Conservation (phyloP, 1,140 invertebrate genomes). For the Lasioglossum baleicum region DNA sequence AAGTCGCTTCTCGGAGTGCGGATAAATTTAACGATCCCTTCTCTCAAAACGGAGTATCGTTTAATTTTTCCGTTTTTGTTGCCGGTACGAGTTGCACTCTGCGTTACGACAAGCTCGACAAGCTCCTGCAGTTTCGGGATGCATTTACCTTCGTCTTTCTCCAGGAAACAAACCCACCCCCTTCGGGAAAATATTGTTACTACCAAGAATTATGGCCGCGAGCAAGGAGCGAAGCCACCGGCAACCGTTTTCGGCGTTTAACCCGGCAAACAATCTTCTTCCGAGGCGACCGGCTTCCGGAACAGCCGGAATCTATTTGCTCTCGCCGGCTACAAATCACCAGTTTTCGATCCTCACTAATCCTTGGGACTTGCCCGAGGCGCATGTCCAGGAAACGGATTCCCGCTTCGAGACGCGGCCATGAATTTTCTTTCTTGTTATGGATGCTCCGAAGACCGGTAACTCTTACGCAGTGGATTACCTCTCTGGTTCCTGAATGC, state of each 20-base stretch:
- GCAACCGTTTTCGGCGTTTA: constrained; percentile 36
- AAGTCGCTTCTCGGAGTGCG: neutral
- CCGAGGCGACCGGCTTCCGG: constrained; percentile 19
- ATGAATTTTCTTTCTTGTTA: constrained; percentile 42
- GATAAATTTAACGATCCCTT: neutral
- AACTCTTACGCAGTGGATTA: constrained; percentile 24
- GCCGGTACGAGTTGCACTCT: no score
- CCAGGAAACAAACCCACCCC: no score
- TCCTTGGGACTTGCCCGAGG: constrained; percentile 37
- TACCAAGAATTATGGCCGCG: no score
- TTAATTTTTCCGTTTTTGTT: neutral
- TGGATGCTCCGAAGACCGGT: constrained; percentile 21
- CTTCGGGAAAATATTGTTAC: neutral
- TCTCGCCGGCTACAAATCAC: constrained; percentile 56
- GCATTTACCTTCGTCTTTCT: neutral
- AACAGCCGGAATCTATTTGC: constrained; percentile 53
- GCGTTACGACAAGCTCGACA: no score
- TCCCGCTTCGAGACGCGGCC: constrained; percentile 35
- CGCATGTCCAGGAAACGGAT: constrained; percentile 48
- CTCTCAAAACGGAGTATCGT: neutral
- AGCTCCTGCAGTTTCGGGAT: neutral
- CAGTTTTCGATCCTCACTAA: constrained; percentile 61
- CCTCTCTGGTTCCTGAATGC: no score
- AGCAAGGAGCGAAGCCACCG: neutral
- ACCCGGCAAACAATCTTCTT: constrained; percentile 36